phyloP scores from a whole-genome alignment of 2,113 vertebrate species.

The Hypanus sabinus region DNA sequence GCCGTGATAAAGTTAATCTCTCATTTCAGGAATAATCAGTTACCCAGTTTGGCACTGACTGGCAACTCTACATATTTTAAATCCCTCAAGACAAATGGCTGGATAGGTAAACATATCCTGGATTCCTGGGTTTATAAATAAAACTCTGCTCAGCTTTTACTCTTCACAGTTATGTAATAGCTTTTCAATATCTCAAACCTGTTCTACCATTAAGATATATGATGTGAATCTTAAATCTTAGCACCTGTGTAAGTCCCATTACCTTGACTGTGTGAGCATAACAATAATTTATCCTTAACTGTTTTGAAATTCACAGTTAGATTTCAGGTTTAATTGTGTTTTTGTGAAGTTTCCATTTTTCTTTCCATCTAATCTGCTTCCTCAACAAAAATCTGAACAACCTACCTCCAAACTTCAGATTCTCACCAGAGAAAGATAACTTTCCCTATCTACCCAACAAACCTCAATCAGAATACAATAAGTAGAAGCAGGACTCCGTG shows the following conservation, averaged over 20 bases:
- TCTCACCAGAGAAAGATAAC: not conserved
- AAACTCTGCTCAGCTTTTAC: not conserved
- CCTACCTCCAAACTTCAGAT: not conserved
- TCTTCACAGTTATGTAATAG: not conserved
- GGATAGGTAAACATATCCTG: not conserved
- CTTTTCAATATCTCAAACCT: too few relatives aligned
- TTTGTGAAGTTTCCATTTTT: not conserved
- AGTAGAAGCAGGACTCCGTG: too few relatives aligned
- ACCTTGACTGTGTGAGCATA: not conserved
- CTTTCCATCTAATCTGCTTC: not conserved
- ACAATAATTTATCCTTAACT: not conserved
- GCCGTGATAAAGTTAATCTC: not conserved
- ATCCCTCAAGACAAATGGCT: not conserved
- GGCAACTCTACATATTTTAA: too few relatives aligned
- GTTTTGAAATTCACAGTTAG: not conserved
- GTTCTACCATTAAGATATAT: not conserved
- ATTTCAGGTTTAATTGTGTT: too few relatives aligned
- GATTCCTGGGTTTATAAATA: not conserved
- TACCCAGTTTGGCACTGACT: too few relatives aligned
- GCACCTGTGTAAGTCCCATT: not conserved
- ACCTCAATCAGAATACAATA: too few relatives aligned
- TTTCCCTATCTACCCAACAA: not conserved
- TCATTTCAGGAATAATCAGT: not conserved
- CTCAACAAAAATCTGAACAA: not conserved
- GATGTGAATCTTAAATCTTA: not conserved